Evolutionary conservation across 1,140 invertebrate species (phyloP), one percentile per base, ranked within the genome.

Genomic region (Dysdera silvatica): DNA sequence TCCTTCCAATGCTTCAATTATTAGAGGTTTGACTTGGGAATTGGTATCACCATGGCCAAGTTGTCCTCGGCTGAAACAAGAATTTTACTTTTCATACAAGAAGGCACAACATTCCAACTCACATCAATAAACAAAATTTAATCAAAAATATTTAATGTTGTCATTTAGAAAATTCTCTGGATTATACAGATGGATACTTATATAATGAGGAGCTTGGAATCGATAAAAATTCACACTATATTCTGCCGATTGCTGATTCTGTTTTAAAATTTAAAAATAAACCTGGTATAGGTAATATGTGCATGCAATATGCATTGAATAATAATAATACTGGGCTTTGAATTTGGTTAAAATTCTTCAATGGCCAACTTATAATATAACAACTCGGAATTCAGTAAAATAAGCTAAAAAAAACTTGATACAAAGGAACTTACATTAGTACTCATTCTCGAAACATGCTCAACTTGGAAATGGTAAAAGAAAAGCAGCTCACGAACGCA

Each of bases 11-110:
- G 83, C 84, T 70, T 87, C 82, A 2, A 94, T 73, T 66, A 84
- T 70, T 64, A 73, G 77, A 0, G 87, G 88, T 59, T 72, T 68
- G 23, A 83, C 80, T 57, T 82, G 76, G 66, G 81, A 80, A 45
- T 83, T 81, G 7, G 89, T 74, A 68, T 81, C 79, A 18, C 83
- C 84, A 75, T 87, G 84, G 2, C 91, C 91, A 40, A 95, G 74
- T 77, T 95, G 90, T 31, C 91, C 87, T 60, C 88, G 83, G 67
- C 89, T 92, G 41, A 35, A 68, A 68, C 31, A 53, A 23, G 10
- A 53, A 10, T n/a, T 28, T 26, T 18, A 41, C 23, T 41, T 20
- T 18, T 41, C 40, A 41, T 18, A 18, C 20, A 59, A 65, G 67
- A 74, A 75, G 69, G 68, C 63, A 58, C 52, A 52, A 41, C 14